Evolutionary conservation across 2,797 vertebrate genomes (phyloP).

Genomic region (Lithobates sylvaticus): DNA sequence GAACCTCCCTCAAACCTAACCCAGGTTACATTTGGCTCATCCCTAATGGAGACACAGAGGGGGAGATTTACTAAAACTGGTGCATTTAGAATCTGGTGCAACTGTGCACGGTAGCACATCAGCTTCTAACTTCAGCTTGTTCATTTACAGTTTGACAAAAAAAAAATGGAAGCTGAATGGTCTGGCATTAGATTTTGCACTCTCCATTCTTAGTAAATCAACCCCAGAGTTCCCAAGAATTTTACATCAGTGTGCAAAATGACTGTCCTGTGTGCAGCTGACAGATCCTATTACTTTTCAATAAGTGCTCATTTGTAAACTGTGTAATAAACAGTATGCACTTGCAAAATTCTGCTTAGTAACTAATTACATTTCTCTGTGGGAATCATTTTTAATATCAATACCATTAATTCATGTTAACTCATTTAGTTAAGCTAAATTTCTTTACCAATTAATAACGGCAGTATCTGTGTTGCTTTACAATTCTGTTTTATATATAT

Average conservation of each 20-base stretch:
- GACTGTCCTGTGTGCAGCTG: neutral
- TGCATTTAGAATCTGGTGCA: too few relatives aligned
- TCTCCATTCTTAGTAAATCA: too few relatives aligned
- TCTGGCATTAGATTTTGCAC: too few relatives aligned
- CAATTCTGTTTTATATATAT: too few relatives aligned
- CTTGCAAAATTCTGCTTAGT: conserved; percentile 31
- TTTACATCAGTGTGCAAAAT: neutral
- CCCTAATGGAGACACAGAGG: too few relatives aligned
- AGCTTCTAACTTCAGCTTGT: too few relatives aligned
- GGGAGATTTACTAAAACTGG: too few relatives aligned
- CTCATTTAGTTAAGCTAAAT: neutral
- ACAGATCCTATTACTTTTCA: neutral
- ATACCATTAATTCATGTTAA: neutral
- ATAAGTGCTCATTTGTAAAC: neutral
- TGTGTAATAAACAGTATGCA: neutral
- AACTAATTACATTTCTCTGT: neutral
- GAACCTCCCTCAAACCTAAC: too few relatives aligned
- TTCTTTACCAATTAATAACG: neutral
- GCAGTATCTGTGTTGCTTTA: neutral
- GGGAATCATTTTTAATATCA: neutral
- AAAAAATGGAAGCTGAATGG: too few relatives aligned
- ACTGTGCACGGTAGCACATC: too few relatives aligned
- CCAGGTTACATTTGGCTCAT: too few relatives aligned
- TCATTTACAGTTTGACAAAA: too few relatives aligned
- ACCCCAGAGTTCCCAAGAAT: neutral